phyloP scores from a whole-genome alignment of 1,140 invertebrate species.

The Habropoda laboriosa region DNA sequence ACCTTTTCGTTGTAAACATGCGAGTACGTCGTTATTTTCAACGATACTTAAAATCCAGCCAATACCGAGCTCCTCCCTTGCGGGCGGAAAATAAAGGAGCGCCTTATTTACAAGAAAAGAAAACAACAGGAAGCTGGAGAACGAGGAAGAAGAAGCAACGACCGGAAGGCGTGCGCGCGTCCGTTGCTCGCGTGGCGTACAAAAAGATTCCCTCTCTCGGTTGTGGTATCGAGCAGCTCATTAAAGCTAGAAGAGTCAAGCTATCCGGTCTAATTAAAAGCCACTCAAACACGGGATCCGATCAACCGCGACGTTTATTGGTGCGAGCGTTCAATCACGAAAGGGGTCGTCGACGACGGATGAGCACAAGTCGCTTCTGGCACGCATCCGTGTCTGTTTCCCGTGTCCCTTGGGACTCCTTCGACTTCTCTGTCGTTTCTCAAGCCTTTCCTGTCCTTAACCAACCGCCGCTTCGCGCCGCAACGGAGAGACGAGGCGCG shows the following conservation, averaged over 20 bases:
- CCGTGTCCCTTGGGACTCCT: slow-evolving; percentile 44
- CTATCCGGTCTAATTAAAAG: slow-evolving; percentile 51
- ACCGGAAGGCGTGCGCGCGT: neutral
- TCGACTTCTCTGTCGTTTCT: neutral
- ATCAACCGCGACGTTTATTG: slow-evolving; percentile 48
- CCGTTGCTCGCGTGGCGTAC: neutral
- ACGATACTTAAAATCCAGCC: neutral
- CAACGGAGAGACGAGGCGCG: neutral
- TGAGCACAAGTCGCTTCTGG: slow-evolving; percentile 45
- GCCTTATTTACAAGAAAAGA: neutral
- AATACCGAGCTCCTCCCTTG: neutral
- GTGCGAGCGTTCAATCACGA: slow-evolving; percentile 44
- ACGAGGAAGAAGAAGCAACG: neutral
- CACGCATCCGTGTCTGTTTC: slow-evolving; percentile 64
- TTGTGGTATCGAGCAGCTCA: slow-evolving; percentile 13
- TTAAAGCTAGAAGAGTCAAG: slow-evolving; percentile 19
- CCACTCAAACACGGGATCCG: slow-evolving; percentile 24
- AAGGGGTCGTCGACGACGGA: slow-evolving; percentile 12
- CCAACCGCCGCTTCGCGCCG: too few species aligned
- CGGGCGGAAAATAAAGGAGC: neutral
- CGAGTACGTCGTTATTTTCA: neutral
- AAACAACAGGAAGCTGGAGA: neutral
- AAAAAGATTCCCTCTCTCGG: neutral
- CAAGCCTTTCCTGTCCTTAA: neutral
- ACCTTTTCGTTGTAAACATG: too few species aligned